A percentile compares a stretch with the other conserved stretches of the same genome.
phyloP scores from a whole-genome alignment of 1,140 invertebrate species.

The Plodia interpunctella region DNA sequence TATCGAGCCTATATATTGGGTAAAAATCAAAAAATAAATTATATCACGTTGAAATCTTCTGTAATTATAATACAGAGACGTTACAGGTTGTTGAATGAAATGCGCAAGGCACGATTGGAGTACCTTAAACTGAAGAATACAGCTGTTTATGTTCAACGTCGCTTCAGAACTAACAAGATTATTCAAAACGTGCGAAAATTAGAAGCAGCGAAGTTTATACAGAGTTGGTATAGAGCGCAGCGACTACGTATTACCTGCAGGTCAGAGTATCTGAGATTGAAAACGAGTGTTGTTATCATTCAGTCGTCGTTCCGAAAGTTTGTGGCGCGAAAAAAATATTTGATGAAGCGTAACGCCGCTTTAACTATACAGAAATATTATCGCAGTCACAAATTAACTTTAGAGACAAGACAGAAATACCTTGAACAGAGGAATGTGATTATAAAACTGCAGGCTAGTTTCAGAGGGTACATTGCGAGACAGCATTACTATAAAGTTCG shows the following conservation, averaged over 20 bases:
- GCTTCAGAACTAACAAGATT: constrained; percentile 49
- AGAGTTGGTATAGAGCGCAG: constrained; percentile 64
- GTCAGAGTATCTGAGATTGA: constrained; percentile 43
- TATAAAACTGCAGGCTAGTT: constrained; percentile 54
- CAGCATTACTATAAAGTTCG: constrained; percentile 43
- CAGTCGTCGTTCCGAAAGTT: constrained; percentile 52
- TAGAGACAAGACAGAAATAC: constrained; percentile 39
- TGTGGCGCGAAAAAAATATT: constrained; percentile 40
- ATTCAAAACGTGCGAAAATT: constrained; percentile 31
- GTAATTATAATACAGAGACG: constrained; percentile 44
- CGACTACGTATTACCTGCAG: constrained; percentile 44
- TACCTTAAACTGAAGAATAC: constrained; percentile 46
- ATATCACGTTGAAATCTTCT: constrained; percentile 38
- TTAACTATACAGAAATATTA: constrained; percentile 54
- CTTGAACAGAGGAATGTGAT: constrained; percentile 36
- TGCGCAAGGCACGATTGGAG: constrained; percentile 36
- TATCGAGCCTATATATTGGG: constrained; percentile 45
- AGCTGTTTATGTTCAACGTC: constrained; percentile 51
- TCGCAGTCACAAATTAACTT: constrained; percentile 37
- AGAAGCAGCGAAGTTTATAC: constrained; percentile 60
- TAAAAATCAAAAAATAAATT: constrained; percentile 49
- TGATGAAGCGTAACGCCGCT: constrained; percentile 33
- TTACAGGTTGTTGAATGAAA: constrained; percentile 45
- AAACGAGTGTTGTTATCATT: constrained; percentile 28
- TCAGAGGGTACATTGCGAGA: constrained; percentile 47